Evolutionary conservation across 2,113 vertebrate species (phyloP), one percentile per base, ranked within the genome.

Genomic region (Aspidoscelis tigris): DNA sequence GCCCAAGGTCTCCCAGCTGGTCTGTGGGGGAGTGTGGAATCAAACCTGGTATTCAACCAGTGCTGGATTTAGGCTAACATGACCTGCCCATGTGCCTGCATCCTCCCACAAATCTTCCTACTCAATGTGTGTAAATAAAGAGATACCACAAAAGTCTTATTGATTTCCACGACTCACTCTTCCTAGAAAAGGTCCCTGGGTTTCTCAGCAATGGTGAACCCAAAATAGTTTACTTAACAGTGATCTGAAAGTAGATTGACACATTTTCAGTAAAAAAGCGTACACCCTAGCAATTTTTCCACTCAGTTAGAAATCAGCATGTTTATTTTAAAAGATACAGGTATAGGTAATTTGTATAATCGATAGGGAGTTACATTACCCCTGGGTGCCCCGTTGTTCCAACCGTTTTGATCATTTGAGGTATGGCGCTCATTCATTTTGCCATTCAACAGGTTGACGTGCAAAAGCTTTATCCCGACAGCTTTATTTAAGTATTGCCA

Each of bases 401-500:
- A 83, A 16, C 65, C 66, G 20, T 88, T 97, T 95, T 97, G 97
- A 98, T 98, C 97, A 97, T 61, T 95, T 95, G 95, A 96, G 96
- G 96, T 96, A 91, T 96, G 95, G 95, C 96, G 95, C 91, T 97
- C 95, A 97, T 97, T 97, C 95, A 96, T 96, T 97, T 98, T 97
- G 95, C 96, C 97, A 95, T 96, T 96, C 97, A 95, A 95, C 95
- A 94, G 96, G 95, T 95, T 96, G 96, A 97, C 97, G 96, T 97
- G 95, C 94, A 97, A 98, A 98, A 98, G 97, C 98, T 98, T 99
- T 98, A 97, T 98, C 98, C 98, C 96, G 97, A 97, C 97, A 96
- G 97, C 99, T 99, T 98, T 98, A 98, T 98, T 99, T 98, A 99
- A 99, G 97, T 97, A 98, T 97, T 96, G 95, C 97, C 96, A 97